A percentile compares a stretch with the other conserved stretches of the same genome.
phyloP scores from a whole-genome alignment of 2,113 vertebrate genomes.

The Myotis davidii region DNA sequence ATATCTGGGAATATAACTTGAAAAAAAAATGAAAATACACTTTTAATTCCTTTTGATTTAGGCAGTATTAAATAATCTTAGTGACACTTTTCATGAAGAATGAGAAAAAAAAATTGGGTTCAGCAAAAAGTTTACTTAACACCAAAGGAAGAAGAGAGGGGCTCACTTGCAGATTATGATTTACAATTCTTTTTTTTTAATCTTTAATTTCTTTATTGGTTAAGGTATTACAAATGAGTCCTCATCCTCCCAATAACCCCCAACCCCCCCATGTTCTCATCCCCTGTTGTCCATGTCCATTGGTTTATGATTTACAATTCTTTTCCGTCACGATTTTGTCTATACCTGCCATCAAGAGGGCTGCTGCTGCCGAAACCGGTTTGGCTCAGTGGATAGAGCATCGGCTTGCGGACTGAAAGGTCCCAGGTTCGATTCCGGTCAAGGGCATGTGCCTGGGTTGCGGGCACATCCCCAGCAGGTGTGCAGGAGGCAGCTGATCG shows the following conservation, averaged over 20 bases:
- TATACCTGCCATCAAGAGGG: slow-evolving; percentile 64
- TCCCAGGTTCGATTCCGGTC: no score
- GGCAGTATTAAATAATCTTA: background rate
- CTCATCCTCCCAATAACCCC: no score
- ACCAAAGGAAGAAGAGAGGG: slow-evolving; percentile 12
- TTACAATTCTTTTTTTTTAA: background rate
- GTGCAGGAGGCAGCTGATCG: no score
- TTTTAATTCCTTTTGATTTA: slow-evolving; percentile 14
- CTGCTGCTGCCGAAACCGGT: no score
- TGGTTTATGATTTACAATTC: background rate
- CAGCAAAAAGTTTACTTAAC: background rate
- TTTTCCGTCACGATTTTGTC: slow-evolving; percentile 60
- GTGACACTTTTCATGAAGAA: background rate
- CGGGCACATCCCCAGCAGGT: no score
- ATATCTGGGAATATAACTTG: background rate
- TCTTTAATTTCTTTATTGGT: no score
- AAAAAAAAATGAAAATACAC: background rate
- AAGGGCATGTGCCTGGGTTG: no score
- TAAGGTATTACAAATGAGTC: no score
- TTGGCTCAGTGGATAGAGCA: no score
- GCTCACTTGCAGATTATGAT: slow-evolving; percentile 40
- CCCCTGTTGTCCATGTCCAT: no score
- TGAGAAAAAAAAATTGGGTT: background rate
- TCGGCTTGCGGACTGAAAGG: no score
- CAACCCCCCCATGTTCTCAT: no score